Evolutionary conservation across 2,113 vertebrate genomes (phyloP).

Genomic region (Apodemus sylvaticus): DNA sequence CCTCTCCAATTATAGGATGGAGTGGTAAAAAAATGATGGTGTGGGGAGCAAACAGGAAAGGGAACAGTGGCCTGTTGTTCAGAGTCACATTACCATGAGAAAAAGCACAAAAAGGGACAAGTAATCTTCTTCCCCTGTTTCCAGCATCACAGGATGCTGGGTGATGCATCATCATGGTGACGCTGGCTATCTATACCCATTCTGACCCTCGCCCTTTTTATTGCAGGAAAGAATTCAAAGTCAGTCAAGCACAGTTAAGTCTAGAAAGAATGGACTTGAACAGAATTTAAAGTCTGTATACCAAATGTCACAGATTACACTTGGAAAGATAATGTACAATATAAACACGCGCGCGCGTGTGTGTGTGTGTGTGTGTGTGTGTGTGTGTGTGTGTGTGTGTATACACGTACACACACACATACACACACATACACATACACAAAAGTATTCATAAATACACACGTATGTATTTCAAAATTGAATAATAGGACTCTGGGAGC

Average conservation of each 20-base stretch:
- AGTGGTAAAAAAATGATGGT: background rate
- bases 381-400: no score
- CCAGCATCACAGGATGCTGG: background rate
- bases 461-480: background rate
- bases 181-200: background rate
- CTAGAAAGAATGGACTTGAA: conserved; percentile 46
- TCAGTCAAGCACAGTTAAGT: conserved; percentile 25
- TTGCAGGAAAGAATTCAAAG: conserved; percentile 25
- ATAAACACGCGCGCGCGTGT: no score
- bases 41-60: background rate
- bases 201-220: background rate
- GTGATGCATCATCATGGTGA: background rate
- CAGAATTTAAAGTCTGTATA: background rate
- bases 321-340: background rate
- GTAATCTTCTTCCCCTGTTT: background rate
- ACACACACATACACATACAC: no score
- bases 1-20: background rate
- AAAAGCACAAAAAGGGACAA: background rate
- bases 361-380: no score
- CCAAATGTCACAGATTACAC: background rate
- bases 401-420: background rate
- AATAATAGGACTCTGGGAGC: conserved; percentile 30
- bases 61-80: background rate
- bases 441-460: background rate
- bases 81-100: background rate